Base-by-base conservation (phyloP, 2,797 vertebrate genomes). In the Hydrolagus colliei region DNA sequence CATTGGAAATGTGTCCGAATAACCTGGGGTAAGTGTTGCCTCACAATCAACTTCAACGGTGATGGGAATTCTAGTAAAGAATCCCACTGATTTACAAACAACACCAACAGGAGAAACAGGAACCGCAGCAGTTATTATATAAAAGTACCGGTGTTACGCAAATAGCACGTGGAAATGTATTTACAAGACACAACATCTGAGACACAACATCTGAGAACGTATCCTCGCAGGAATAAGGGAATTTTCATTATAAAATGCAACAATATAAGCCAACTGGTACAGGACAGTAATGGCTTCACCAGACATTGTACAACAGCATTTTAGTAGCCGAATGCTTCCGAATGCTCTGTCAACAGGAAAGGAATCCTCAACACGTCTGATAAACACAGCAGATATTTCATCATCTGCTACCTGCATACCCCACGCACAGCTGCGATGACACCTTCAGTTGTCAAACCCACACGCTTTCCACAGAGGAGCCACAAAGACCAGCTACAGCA, bases 191-290 rank as follows among this genome's bases (percentile, higher is more conserved):
- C 75, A n/a, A 1, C 16, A 41, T 20, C 16, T 76, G 3, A 52
- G 41, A 52, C 9, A 77, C 75, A n/a, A 1, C 16, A 41, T 20
- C 16, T 76, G 3, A 52, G 41, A 52, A 52, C 6, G 41, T 52
- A 52, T 52, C 41, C 41, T 77, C 41, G 8, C 52, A 77, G 75
- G 75, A 52, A 77, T 77, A 77, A 9, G n/a, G 75, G 75, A 77
- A 77, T 77, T 77, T 77, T 18, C 20, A 13, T 77, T 77, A 9
- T 18, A 77, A 77, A 77, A 10, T 77, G 32, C 52, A 77, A 77
- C 61, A 52, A 77, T 77, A 16, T n/a, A 3, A 77, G 9, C n/a
- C 18, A 27, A 59, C 2, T 20, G 61, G 9, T 77, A 59, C 41
- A 77, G 20, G 75, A 61, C 41, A 77, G 5, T 61, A 59, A 77